These are phyloP conservation scores for Podarcis cretensis DNA, from an alignment of 2,113 vertebrate genomes.

Conservation along the genomic window DNA sequence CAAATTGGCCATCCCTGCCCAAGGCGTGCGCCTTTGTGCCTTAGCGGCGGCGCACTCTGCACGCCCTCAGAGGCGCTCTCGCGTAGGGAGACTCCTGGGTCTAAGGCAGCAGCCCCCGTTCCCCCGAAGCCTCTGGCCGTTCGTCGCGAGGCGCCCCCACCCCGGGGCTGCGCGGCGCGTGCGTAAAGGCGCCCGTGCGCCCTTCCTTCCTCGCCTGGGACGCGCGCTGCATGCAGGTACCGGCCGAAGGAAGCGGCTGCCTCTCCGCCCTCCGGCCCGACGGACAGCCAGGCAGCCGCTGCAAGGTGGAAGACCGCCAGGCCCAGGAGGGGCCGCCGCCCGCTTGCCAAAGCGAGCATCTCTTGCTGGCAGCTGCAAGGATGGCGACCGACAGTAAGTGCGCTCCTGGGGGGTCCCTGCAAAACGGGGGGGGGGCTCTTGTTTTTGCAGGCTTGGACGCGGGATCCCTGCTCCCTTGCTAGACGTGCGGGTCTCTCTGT, in stretches of 20 bases:
- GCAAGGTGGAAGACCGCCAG: constrained; percentile 34
- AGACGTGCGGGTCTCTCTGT: neutral
- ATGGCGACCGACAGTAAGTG: constrained; percentile 88
- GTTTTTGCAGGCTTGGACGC: no score
- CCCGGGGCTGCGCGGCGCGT: no score
- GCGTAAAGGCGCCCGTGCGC: neutral
- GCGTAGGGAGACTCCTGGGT: no score
- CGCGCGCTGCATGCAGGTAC: neutral
- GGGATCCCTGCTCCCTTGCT: neutral
- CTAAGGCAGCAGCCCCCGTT: no score
- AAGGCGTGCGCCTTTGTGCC: no score
- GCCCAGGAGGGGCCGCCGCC: constrained; percentile 24
- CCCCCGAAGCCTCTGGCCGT: no score
- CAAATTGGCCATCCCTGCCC: no score
- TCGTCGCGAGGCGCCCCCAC: no score
- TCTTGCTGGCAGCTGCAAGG: constrained; percentile 20
- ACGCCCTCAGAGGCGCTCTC: no score
- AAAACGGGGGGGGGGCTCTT: no score
- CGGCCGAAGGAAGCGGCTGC: constrained; percentile 16
- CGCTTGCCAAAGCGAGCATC: neutral
- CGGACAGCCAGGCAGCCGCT: constrained; percentile 14
- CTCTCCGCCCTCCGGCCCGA: constrained; percentile 11
- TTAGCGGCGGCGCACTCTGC: no score
- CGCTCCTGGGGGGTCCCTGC: no score
- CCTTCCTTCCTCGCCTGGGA: neutral